phyloP scores from a whole-genome alignment of 1,140 invertebrate genomes.

The Rhynchophorus ferrugineus region DNA sequence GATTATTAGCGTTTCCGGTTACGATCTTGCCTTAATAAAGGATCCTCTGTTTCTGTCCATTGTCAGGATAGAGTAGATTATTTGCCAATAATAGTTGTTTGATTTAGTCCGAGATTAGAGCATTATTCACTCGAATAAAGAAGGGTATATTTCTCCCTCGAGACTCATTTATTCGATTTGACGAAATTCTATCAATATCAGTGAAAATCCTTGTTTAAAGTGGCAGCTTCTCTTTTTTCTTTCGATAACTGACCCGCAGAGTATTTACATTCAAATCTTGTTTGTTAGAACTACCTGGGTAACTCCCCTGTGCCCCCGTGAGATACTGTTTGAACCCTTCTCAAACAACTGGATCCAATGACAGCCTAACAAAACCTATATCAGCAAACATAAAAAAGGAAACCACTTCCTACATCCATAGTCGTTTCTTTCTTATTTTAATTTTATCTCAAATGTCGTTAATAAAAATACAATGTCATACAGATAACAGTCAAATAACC shows the following conservation, averaged over 20 bases:
- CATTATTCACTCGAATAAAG: background rate
- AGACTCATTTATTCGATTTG: background rate
- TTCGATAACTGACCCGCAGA: background rate
- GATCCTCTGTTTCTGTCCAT: background rate
- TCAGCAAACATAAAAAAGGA: background rate
- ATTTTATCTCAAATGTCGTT: too few species aligned
- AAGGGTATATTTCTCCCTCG: background rate
- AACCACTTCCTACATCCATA: too few species aligned
- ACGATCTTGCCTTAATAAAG: slow-evolving; percentile 11
- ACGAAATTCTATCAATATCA: background rate
- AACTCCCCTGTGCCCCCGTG: background rate
- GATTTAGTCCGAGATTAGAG: background rate
- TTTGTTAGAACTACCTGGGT: background rate
- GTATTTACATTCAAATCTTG: background rate
- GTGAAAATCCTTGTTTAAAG: background rate
- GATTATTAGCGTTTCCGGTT: slow-evolving; percentile 25
- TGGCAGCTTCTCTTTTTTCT: background rate
- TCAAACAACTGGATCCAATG: background rate
- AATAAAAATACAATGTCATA: too few species aligned
- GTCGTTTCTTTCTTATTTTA: too few species aligned
- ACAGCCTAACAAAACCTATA: background rate
- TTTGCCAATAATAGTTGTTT: slow-evolving; percentile 16
- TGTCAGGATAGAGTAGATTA: background rate
- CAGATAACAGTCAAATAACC: too few species aligned
- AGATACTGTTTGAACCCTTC: background rate